Evolutionary conservation across 64 coral and sea anemone species (phyloP), one percentile per base, ranked within the genome.

Genomic region (Exaiptasia diaphana): DNA sequence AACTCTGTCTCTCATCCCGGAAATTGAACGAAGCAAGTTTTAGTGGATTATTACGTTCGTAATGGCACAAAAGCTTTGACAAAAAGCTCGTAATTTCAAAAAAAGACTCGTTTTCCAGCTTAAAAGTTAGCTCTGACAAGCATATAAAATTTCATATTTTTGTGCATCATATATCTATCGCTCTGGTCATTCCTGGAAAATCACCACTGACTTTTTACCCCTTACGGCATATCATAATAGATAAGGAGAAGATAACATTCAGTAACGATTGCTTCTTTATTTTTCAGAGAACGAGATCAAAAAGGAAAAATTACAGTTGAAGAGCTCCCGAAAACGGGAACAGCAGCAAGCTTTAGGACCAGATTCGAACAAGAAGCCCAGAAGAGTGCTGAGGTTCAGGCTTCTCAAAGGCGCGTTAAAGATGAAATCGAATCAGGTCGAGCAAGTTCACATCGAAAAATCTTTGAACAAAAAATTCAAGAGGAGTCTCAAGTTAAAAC

Each of bases 281-380:
- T 45, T 73, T 73, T 18, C 22, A 73, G 69, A 40, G 69, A 73
- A 25, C 22, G 69, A 5, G 4, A 2, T 18, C 39, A 73, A 40
- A 49, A 28, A 73, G 83, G 83, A 4, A 86, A 86, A 75, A 48
- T 86, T 18, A 17, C 55, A 1, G 40, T 17, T 38, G 83, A 67
- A 15, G 72, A 86, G 28, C 41, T 73, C 5, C 83, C 83, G 1
- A 58, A 61, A 38, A 31, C 50, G 1, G 83, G 83, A n/a, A 76
- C 73, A 15, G 72, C 83, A n/a, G 72, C 83, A 0, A 65, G 71
- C 6, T 76, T 73, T 52, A 75, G 70, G 33, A 76, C 83, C 2
- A 27, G 73, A 35, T 86, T 86, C 57, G 83, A 86, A 41, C 73
- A 46, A 45, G 77, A 86, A 77, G 83, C 83, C 12, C 27, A 86